These are phyloP conservation scores for Nebria brevicollis DNA, from an alignment of 2,888 invertebrate genomes.

Conservation along the genomic window DNA sequence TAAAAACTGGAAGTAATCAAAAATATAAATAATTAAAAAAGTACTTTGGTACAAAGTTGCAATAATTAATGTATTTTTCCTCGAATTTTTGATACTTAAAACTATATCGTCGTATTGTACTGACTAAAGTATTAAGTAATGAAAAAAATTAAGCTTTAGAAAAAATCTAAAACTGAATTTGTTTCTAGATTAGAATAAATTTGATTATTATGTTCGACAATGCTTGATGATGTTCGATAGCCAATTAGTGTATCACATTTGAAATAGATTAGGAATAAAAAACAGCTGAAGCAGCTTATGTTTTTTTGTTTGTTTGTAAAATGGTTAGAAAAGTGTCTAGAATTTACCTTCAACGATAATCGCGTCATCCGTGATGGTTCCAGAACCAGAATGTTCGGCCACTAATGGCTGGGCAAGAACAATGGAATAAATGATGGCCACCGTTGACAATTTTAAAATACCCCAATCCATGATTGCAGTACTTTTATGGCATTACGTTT, in stretches of 20 bases:
- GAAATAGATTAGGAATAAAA: background rate
- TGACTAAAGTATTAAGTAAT: too few relatives aligned
- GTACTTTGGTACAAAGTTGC: too few relatives aligned
- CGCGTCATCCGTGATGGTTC: conserved; percentile 21
- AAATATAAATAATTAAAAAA: too few relatives aligned
- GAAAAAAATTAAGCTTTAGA: too few relatives aligned
- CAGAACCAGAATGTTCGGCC: conserved; percentile 7
- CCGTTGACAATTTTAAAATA: conserved; percentile 4
- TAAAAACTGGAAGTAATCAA: too few relatives aligned
- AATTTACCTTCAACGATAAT: conserved; percentile 40
- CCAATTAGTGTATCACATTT: background rate
- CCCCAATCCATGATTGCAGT: background rate
- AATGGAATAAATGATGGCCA: conserved; percentile 27
- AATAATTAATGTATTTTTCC: too few relatives aligned
- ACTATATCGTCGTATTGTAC: too few relatives aligned
- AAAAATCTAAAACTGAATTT: background rate
- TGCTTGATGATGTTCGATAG: background rate
- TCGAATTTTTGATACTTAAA: too few relatives aligned
- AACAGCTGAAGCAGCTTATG: background rate
- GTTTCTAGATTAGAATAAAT: conserved; percentile 3
- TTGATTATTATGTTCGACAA: conserved; percentile 3
- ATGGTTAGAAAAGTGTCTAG: conserved; percentile 8
- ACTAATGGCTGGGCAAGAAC: background rate
- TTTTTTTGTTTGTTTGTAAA: background rate
- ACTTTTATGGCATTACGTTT: background rate